Conservation (phyloP, 2,113 vertebrate species). For the Pluvianellus socialis region DNA sequence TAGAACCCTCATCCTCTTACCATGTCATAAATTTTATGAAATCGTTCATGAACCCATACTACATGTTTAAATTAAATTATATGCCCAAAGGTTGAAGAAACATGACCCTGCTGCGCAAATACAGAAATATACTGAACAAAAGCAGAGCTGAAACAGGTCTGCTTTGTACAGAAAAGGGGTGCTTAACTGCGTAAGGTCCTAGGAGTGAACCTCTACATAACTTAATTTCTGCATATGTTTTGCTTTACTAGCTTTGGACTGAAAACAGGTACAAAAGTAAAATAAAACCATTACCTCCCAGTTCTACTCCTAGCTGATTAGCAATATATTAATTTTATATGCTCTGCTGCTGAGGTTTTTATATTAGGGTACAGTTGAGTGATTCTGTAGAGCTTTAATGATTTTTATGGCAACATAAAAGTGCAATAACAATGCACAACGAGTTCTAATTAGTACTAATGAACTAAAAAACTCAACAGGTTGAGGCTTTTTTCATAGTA, state of each 20-base stretch:
- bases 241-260: neutral
- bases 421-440: neutral
- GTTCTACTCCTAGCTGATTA: neutral
- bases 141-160: neutral
- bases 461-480: neutral
- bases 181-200: neutral
- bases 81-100: neutral
- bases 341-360: neutral
- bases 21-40: neutral
- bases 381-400: neutral
- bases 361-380: neutral
- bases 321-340: neutral
- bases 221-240: neutral
- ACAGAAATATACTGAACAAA: neutral
- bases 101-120: rapidly evolving
- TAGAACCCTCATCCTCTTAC: neutral
- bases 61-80: neutral
- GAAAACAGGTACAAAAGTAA: neutral
- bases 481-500: neutral
- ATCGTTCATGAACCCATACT: neutral
- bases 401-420: neutral
- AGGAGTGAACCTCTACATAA: neutral
- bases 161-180: neutral
- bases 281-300: neutral
- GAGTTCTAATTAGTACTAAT: slow-evolving; percentile 17